A percentile compares a stretch with the other conserved stretches of the same genome.
Evolutionary conservation across 2,797 vertebrate species (phyloP).

Genomic region (Enteromius argenteus): DNA sequence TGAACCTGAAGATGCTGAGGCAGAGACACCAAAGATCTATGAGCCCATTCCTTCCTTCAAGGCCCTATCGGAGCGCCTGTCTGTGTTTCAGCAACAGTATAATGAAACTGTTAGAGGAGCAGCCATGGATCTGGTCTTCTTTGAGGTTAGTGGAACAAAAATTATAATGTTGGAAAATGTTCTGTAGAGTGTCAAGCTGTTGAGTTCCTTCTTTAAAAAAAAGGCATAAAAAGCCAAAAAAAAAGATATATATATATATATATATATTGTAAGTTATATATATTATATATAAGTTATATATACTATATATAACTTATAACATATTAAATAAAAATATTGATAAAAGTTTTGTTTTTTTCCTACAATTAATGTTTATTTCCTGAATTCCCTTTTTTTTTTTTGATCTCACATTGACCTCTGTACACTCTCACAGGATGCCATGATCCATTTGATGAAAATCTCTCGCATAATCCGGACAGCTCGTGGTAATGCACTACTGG

Average conservation of each 20-base stretch:
- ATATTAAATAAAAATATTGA: too few species aligned
- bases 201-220: neutral
- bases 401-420: neutral
- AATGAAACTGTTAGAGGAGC: slow-evolving; percentile 83
- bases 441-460: slow-evolving; percentile 85
- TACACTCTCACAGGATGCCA: slow-evolving; percentile 77
- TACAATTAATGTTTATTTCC: too few species aligned
- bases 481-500: slow-evolving; percentile 85
- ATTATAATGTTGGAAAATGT: neutral
- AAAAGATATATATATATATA: neutral
- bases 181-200: neutral
- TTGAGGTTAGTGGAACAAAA: slow-evolving; percentile 74
- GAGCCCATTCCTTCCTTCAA: slow-evolving; percentile 82
- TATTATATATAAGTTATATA: too few species aligned
- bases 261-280: too few species aligned
- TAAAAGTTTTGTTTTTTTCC: neutral
- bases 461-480: slow-evolving; percentile 83
- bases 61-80: slow-evolving; percentile 77
- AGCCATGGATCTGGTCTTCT: slow-evolving; percentile 87
- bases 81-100: slow-evolving; percentile 81
- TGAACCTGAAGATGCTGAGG: slow-evolving; percentile 79
- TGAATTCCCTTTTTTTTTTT: neutral
- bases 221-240: neutral
- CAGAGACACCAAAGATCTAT: slow-evolving; percentile 84
- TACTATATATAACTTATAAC: neutral